Base-by-base conservation (phyloP, 2,113 vertebrate species). In the Paraplagusia blochii region DNA sequence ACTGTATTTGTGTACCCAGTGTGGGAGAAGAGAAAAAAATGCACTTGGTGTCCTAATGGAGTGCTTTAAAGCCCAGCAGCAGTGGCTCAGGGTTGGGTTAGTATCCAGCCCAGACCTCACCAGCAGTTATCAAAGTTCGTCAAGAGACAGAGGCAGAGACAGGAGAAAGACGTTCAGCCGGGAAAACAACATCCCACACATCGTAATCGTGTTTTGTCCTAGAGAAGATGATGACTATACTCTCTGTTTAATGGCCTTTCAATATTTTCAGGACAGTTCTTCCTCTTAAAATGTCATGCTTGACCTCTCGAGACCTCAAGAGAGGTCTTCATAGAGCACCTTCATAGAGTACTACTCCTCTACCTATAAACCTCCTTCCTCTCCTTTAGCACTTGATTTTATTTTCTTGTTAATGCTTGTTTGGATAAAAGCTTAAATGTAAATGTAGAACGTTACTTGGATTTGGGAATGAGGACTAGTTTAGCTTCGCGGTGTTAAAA, bases 1-100 rank as follows among this genome's bases (percentile, higher is more conserved):
- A 87, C 87, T 90, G 87, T 87, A 84, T 90, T 88, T 91, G 86
- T 85, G 82, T 82, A 87, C 85, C 76, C 74, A 83, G 72, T 82
- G 76, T 86, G 64, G 63, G 65, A 70, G 64, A 72, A 72, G 6
- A 62, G 61, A 14, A 7, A 39, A 72, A 63, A 82, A 85, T 76
- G 72, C 63, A 79, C 84, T 83, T 59, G 60, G 53, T 44, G 69
- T 72, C 58, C 58, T 89, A 88, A 88, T 91, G 80, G 80, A 85
- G 78, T 76, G 54, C 64, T 81, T 52, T 19, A 1, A 51, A 65
- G 69, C 73, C 56, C 58, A 66, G 51, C 60, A 64, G 61, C 68
- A 77, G 60, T n/a, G 50, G 66, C 65, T 80, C 48, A 63, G 53
- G 65, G 73, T 75, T 77, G 79, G 74, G 83, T 82, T 84, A 81